Evolutionary conservation across 2,797 vertebrate genomes (phyloP).

Genomic region (Eulemur mongoz): DNA sequence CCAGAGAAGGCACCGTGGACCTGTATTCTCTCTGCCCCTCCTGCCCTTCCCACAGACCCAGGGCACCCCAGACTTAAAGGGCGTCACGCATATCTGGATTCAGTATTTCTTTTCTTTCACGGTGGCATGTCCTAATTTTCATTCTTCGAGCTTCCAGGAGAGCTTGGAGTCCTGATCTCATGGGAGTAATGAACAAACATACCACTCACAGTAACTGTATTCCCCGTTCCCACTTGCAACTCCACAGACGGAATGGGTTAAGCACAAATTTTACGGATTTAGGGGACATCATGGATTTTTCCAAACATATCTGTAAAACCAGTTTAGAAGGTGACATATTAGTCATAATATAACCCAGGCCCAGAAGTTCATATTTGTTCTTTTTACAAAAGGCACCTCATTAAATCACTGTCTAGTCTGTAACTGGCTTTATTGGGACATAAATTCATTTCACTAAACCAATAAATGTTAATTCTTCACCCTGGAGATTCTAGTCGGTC

Average conservation of each 20-base stretch:
- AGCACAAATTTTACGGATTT: constrained; percentile 50
- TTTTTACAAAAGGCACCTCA: constrained; percentile 74
- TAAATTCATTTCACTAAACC: constrained; percentile 85
- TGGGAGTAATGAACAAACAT: neutral
- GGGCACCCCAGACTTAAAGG: neutral
- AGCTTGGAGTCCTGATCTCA: neutral
- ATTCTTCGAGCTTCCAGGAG: neutral
- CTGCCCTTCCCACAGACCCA: neutral
- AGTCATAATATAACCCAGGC: constrained; percentile 56
- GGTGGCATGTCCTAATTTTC: neutral
- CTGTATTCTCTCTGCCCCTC: neutral
- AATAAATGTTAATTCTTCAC: constrained; percentile 84
- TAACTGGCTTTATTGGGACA: constrained; percentile 80
- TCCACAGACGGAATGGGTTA: constrained; percentile 28
- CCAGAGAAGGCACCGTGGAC: rapidly evolving
- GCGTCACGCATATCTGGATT: neutral
- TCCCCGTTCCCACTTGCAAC: neutral
- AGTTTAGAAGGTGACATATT: constrained; percentile 38
- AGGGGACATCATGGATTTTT: constrained; percentile 29
- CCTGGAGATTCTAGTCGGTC: constrained; percentile 81
- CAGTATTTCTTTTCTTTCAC: neutral
- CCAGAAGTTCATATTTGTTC: constrained; percentile 79
- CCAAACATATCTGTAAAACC: constrained; percentile 31
- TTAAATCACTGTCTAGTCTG: constrained; percentile 80
- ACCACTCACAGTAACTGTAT: neutral